Evolutionary conservation across 2,797 vertebrate species (phyloP).

Genomic region (Malurus splendens): DNA sequence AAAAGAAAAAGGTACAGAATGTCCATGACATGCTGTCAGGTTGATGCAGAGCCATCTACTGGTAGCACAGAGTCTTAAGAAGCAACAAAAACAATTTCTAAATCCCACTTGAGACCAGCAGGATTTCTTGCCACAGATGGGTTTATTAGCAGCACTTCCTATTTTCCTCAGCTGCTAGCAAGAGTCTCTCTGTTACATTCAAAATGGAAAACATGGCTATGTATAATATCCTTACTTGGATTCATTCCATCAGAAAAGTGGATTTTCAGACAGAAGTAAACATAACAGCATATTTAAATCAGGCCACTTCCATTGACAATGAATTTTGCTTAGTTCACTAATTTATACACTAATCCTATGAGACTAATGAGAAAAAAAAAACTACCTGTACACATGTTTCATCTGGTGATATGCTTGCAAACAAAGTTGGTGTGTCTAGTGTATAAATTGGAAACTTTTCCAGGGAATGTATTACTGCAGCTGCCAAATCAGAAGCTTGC

Average conservation of each 20-base stretch:
- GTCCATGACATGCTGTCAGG: background rate
- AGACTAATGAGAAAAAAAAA: background rate
- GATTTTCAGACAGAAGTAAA: background rate
- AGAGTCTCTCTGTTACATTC: background rate
- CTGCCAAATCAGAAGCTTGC: constrained; percentile 87
- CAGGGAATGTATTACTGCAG: constrained; percentile 86
- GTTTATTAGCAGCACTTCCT: background rate
- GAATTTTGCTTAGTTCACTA: background rate
- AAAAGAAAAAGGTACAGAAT: background rate
- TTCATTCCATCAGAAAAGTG: background rate
- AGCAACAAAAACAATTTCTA: background rate
- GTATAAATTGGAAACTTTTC: constrained; percentile 89
- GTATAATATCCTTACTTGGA: background rate
- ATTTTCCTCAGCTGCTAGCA: background rate
- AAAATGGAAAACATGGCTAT: background rate
- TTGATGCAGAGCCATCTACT: background rate
- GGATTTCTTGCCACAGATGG: background rate
- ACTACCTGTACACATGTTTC: constrained; percentile 89
- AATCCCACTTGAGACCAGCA: background rate
- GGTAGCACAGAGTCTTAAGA: background rate
- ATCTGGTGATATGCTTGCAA: constrained; percentile 83
- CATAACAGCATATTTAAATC: background rate
- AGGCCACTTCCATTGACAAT: background rate
- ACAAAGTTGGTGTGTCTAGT: constrained; percentile 84
- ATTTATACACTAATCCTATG: background rate